phyloP scores from a whole-genome alignment of 2,113 vertebrate genomes.

The Mastomys natalensis region DNA sequence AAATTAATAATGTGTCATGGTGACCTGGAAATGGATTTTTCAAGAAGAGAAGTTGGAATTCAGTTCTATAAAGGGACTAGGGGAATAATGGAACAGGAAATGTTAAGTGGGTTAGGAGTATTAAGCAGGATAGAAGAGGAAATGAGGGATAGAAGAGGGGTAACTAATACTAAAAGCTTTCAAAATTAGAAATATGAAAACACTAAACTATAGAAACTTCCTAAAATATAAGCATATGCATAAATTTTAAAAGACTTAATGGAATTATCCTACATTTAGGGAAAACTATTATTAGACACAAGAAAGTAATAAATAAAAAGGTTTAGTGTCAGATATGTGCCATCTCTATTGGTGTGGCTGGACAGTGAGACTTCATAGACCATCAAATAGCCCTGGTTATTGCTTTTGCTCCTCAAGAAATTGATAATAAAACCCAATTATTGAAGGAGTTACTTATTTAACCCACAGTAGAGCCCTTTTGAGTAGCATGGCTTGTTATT shows the following conservation, averaged over 20 bases:
- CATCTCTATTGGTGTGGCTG: background rate
- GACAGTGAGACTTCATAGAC: background rate
- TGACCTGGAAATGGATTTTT: background rate
- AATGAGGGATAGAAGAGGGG: no score
- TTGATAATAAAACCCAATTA: no score
- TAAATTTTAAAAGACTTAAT: background rate
- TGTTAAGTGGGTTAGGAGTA: background rate
- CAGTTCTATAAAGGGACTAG: background rate
- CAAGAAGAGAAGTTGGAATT: background rate
- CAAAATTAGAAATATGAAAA: background rate
- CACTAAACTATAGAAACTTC: background rate
- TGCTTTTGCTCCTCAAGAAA: accelerated
- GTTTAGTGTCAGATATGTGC: background rate
- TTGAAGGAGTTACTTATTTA: no score
- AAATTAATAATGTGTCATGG: background rate
- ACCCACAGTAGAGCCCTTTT: no score
- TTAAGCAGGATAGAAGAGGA: background rate
- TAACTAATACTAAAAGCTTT: background rate
- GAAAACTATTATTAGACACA: background rate
- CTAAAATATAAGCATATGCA: background rate
- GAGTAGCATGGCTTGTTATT: no score
- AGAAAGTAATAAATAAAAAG: background rate
- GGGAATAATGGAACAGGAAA: background rate
- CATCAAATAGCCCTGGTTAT: background rate
- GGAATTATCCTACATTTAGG: background rate